phyloP scores from a whole-genome alignment of 2,113 vertebrate species.

The Gavialis gangeticus region DNA sequence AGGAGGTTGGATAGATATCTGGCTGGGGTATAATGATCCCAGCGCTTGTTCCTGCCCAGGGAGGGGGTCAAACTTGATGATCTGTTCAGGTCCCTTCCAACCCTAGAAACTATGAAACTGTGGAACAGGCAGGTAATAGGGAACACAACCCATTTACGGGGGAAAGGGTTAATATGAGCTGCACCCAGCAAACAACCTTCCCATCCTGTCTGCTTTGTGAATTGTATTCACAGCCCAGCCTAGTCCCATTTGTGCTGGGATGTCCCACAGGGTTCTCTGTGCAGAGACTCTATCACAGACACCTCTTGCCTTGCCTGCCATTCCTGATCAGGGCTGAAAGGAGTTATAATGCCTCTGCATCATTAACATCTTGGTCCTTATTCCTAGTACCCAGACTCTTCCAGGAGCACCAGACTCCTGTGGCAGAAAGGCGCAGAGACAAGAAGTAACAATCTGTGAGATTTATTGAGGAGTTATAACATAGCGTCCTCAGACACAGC shows the following conservation, averaged over 20 bases:
- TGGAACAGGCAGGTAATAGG: neutral
- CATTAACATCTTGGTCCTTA: neutral
- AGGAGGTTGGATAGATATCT: too few relatives aligned
- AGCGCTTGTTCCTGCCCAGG: too few relatives aligned
- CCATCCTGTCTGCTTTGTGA: neutral
- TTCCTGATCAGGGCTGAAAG: neutral
- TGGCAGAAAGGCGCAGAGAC: slow-evolving; percentile 22
- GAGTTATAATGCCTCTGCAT: neutral
- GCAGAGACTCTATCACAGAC: neutral
- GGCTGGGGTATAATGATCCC: too few relatives aligned
- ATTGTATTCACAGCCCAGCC: neutral
- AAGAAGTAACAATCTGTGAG: slow-evolving; percentile 29
- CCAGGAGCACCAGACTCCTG: neutral
- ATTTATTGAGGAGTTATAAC: slow-evolving; percentile 72
- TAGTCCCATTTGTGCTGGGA: neutral
- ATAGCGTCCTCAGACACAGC: slow-evolving; percentile 1
- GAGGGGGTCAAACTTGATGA: too few relatives aligned
- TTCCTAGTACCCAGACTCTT: neutral
- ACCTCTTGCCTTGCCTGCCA: neutral
- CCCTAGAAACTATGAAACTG: too few relatives aligned
- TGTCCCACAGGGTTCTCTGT: neutral
- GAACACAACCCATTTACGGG: neutral
- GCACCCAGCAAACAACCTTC: neutral
- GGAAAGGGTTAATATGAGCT: neutral
- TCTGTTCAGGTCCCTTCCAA: too few relatives aligned